Conservation (phyloP, 2,797 vertebrate species). For the Pangasius mekongensis region DNA sequence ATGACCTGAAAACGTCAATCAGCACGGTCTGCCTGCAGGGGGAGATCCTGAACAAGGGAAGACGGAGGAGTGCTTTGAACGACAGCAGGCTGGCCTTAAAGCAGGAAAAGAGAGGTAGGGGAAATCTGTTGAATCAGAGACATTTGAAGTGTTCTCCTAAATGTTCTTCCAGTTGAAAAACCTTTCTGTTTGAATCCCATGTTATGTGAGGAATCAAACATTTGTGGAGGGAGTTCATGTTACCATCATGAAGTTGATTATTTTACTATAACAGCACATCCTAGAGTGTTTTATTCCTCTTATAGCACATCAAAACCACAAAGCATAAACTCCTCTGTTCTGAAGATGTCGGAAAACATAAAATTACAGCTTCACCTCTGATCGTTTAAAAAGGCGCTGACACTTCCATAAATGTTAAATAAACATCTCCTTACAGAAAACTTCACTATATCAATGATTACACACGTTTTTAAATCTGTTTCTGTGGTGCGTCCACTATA, state of each 20-base stretch:
- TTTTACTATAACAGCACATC: neutral
- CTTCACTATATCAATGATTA: neutral
- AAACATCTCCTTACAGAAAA: neutral
- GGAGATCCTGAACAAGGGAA: conserved; percentile 37
- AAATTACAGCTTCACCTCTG: neutral
- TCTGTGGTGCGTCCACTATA: neutral
- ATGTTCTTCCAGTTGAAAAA: neutral
- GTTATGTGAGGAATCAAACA: too few species aligned
- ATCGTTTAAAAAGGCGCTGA: neutral
- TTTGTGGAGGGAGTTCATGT: neutral
- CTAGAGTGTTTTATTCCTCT: neutral
- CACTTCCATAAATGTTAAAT: neutral
- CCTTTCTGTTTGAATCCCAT: neutral
- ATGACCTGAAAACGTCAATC: conserved; percentile 71
- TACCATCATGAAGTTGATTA: neutral
- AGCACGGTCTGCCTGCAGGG: conserved; percentile 40
- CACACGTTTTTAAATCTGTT: neutral
- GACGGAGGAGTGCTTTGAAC: conserved; percentile 16
- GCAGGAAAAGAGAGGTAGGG: conserved; percentile 71
- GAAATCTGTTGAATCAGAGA: conserved; percentile 8
- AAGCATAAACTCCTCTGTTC: neutral
- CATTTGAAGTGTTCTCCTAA: neutral
- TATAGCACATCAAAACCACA: neutral
- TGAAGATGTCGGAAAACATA: neutral
- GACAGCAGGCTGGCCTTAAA: conserved; percentile 60